Evolutionary conservation across 2,797 vertebrate genomes (phyloP).

Genomic region (Bovichtus diacanthus): DNA sequence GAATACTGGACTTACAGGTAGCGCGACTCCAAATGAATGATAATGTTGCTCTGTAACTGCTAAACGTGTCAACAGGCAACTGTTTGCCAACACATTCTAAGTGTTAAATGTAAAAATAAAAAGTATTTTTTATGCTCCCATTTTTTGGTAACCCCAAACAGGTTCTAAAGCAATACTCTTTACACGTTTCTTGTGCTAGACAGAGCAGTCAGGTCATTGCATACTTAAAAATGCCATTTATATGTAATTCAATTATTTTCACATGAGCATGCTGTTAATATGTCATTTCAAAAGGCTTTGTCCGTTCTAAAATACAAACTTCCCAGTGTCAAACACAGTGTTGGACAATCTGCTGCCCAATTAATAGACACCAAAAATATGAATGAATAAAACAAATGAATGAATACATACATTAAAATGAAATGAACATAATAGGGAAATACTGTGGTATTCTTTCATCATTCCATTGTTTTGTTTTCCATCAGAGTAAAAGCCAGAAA

Average conservation of each 20-base stretch:
- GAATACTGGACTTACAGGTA: too few species aligned
- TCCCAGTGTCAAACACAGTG: background rate
- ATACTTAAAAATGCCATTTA: background rate
- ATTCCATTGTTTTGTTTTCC: conserved; percentile 13
- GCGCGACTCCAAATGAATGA: too few species aligned
- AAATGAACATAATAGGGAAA: background rate
- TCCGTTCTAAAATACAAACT: background rate
- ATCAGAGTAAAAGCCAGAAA: background rate
- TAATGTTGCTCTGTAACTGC: too few species aligned
- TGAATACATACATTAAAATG: background rate
- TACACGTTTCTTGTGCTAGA: too few species aligned
- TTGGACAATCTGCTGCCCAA: background rate
- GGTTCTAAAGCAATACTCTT: too few species aligned
- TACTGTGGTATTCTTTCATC: background rate
- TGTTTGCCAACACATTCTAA: too few species aligned
- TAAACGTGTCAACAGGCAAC: too few species aligned
- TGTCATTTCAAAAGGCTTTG: background rate
- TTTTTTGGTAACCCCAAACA: too few species aligned
- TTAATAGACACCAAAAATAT: background rate
- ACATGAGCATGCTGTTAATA: too few species aligned
- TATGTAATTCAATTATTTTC: background rate
- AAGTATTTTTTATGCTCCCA: too few species aligned
- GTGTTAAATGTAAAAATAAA: too few species aligned
- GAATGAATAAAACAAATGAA: background rate
- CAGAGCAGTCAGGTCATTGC: background rate